Percentiles rank a stretch among this genome's conserved stretches.
Conservation (phyloP, 1,140 invertebrate genomes). For the Aleiodes sp. region DNA sequence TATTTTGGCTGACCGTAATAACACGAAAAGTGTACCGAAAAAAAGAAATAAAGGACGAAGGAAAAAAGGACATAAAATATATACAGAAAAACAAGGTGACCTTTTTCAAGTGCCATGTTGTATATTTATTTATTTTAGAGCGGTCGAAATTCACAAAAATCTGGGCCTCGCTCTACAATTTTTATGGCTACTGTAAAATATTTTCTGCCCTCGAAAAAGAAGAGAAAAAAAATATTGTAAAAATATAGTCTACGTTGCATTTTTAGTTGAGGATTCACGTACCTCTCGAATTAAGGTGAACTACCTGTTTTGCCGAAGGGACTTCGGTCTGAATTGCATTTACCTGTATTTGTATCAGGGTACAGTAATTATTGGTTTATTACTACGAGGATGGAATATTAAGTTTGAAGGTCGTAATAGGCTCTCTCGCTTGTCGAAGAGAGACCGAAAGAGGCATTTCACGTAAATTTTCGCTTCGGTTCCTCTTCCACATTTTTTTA, state of each 20-base stretch:
- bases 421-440: neutral
- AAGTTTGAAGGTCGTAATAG: slow-evolving; percentile 44
- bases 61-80: slow-evolving; percentile 43
- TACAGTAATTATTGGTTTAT: slow-evolving; percentile 56
- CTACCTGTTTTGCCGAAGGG: neutral
- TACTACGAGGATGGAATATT: slow-evolving; percentile 36
- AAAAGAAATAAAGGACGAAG: too few species aligned
- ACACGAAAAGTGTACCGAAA: slow-evolving; percentile 57
- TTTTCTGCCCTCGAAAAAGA: neutral
- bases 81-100: slow-evolving; percentile 27
- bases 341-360: slow-evolving; percentile 51
- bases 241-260: too few species aligned
- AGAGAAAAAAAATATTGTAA: too few species aligned
- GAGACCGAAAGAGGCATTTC: neutral
- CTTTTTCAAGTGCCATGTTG: slow-evolving; percentile 1
- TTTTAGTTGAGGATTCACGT: too few species aligned
- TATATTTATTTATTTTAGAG: slow-evolving; percentile 30
- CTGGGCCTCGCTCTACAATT: slow-evolving; percentile 37
- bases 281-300: neutral
- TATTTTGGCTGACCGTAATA: slow-evolving; percentile 64
- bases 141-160: slow-evolving; percentile 41
- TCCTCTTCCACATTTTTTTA: too few species aligned
- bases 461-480: too few species aligned
- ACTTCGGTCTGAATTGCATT: slow-evolving; percentile 51
- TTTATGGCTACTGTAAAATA: slow-evolving; percentile 6